Evolutionary conservation across 2,113 vertebrate genomes (phyloP).

Genomic region (Sinocyclocheilus rhinocerous): DNA sequence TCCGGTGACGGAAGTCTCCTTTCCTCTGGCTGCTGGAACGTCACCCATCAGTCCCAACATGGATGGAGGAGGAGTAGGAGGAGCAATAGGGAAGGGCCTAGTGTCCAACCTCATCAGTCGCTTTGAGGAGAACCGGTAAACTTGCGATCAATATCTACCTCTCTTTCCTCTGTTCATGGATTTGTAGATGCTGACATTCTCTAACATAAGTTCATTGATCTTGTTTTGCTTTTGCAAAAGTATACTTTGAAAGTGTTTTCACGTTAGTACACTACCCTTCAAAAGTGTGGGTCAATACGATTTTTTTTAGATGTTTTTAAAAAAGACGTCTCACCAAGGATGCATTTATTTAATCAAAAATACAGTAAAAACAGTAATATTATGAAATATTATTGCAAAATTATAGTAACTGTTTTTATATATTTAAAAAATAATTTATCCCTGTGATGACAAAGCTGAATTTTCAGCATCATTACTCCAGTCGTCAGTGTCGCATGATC

Average conservation of each 20-base stretch:
- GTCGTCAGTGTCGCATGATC: not conserved
- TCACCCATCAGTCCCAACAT: slow-evolving; percentile 72
- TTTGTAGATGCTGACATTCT: not conserved
- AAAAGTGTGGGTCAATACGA: too few relatives aligned
- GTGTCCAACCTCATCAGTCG: slow-evolving; percentile 93
- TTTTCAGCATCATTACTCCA: too few relatives aligned
- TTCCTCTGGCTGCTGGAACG: slow-evolving; percentile 63
- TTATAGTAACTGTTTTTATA: too few relatives aligned
- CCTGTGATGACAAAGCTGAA: too few relatives aligned
- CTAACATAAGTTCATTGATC: not conserved
- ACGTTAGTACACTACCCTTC: not conserved
- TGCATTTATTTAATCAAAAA: too few relatives aligned
- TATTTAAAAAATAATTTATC: too few relatives aligned
- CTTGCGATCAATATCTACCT: not conserved
- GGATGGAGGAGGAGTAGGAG: slow-evolving; percentile 81
- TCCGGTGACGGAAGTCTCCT: slow-evolving; percentile 73
- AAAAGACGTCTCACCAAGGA: too few relatives aligned
- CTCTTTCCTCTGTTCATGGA: not conserved
- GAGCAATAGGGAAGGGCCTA: slow-evolving; percentile 81
- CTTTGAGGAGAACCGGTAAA: slow-evolving; percentile 93
- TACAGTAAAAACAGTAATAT: too few relatives aligned
- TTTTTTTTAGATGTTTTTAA: too few relatives aligned
- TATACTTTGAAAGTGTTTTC: not conserved
- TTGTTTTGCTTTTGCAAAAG: not conserved
- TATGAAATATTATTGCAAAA: too few relatives aligned